Conservation (phyloP, 2,797 vertebrate genomes). For the Orestias chungarensis region DNA sequence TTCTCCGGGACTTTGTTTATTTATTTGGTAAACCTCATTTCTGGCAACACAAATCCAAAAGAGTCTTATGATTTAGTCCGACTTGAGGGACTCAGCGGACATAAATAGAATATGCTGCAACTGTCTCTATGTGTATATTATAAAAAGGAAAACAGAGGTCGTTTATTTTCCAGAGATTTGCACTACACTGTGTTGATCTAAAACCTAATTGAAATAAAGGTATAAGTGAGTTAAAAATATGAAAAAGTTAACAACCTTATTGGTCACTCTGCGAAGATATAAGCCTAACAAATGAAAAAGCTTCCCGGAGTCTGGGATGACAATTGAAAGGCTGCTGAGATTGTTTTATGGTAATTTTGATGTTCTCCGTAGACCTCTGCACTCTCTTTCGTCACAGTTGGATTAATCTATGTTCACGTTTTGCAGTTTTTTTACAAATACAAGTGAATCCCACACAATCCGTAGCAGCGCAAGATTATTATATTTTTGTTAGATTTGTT, state of each 20-base stretch:
- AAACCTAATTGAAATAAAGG: not conserved
- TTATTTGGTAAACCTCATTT: not conserved
- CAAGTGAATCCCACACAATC: not conserved
- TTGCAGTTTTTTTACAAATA: not conserved
- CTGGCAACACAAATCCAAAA: not conserved
- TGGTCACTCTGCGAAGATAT: not conserved
- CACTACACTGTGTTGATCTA: not conserved
- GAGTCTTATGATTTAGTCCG: not conserved
- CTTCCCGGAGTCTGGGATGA: constrained; percentile 1
- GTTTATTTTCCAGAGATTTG: not conserved
- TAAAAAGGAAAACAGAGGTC: not conserved
- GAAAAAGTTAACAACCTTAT: not conserved
- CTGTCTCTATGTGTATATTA: not conserved
- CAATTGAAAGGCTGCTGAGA: not conserved
- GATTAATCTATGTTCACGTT: not conserved
- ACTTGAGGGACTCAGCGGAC: not conserved
- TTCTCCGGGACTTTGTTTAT: not conserved
- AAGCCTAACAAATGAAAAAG: constrained; percentile 11
- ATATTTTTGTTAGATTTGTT: not conserved
- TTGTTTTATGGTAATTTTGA: not conserved
- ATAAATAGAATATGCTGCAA: not conserved
- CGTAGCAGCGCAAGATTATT: not conserved
- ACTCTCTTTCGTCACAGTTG: not conserved
- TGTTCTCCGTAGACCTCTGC: too few relatives aligned
- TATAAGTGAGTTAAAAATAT: not conserved